A percentile compares a stretch with the other conserved stretches of the same genome.
Evolutionary conservation across 2,797 vertebrate genomes (phyloP).

Genomic region (Champsocephalus gunnari): DNA sequence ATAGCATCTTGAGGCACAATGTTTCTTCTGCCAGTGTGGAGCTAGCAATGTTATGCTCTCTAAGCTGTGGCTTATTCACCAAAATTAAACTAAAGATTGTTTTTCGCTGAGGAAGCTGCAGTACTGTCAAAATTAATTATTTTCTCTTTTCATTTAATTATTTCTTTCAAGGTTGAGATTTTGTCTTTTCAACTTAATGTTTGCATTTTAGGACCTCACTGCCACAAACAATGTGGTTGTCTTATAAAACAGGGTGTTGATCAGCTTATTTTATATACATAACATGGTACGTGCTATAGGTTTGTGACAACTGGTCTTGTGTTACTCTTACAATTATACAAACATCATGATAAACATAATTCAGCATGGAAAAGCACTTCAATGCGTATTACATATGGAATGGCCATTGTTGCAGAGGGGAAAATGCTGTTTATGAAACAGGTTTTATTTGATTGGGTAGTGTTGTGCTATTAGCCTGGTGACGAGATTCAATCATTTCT

Average conservation of each 20-base stretch:
- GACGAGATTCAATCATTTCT: slow-evolving; percentile 26
- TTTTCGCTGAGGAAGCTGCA: slow-evolving; percentile 45
- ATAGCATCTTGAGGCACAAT: slow-evolving; percentile 42
- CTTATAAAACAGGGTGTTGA: slow-evolving; percentile 1
- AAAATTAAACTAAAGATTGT: slow-evolving; percentile 48
- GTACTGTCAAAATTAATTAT: slow-evolving; percentile 36
- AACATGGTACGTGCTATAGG: not conserved
- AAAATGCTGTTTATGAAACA: slow-evolving; percentile 11
- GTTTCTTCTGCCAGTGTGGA: slow-evolving; percentile 37
- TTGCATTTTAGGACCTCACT: slow-evolving; percentile 18
- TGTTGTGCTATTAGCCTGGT: not conserved
- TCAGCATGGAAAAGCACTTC: slow-evolving; percentile 7
- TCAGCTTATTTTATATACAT: not conserved
- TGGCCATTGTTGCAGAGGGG: not conserved
- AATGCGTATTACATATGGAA: slow-evolving; percentile 11
- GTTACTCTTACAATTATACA: not conserved
- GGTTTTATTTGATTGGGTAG: slow-evolving; percentile 15
- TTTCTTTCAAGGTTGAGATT: slow-evolving; percentile 46
- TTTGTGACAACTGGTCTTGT: not conserved
- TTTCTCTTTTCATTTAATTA: not conserved
- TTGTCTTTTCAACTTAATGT: slow-evolving; percentile 20
- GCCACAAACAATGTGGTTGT: slow-evolving; percentile 9
- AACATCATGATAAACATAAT: slow-evolving; percentile 4
- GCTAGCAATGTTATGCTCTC: slow-evolving; percentile 51
- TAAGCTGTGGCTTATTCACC: slow-evolving; percentile 40